A percentile compares a stretch with the other conserved stretches of the same genome.
Evolutionary conservation across 2,113 vertebrate genomes (phyloP).

Genomic region (Mobula hypostoma): DNA sequence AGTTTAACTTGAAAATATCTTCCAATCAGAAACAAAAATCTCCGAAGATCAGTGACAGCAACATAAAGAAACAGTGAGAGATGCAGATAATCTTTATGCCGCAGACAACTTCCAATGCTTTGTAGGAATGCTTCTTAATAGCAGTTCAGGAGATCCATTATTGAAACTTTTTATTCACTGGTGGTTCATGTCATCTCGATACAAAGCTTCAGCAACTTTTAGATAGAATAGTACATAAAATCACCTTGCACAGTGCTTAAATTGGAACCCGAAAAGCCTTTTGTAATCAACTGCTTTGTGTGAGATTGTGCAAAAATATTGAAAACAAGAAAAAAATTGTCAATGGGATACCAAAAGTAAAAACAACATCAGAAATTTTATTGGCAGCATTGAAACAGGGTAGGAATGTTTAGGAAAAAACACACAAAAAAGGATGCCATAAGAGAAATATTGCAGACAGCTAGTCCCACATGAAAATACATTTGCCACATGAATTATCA

Average conservation of each 20-base stretch:
- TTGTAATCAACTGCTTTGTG: neutral
- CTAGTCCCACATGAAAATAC: neutral
- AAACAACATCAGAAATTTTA: neutral
- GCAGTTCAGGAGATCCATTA: neutral
- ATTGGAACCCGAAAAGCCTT: neutral
- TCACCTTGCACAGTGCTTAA: neutral
- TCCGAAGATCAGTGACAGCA: neutral
- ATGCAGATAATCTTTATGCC: neutral
- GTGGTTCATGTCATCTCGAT: neutral
- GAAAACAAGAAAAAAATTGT: neutral
- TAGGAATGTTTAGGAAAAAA: neutral
- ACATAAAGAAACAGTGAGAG: neutral
- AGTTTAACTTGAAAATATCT: neutral
- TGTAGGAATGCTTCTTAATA: neutral
- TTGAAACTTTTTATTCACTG: neutral
- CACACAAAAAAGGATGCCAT: neutral
- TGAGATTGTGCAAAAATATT: neutral
- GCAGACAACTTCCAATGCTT: neutral
- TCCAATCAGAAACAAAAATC: neutral
- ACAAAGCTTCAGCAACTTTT: neutral
- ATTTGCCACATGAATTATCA: no score
- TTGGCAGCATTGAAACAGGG: neutral
- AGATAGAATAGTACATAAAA: neutral
- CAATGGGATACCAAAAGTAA: neutral
- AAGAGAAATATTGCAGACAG: neutral